Conservation (phyloP, 2,113 vertebrate species). For the Amphilophus citrinellus region DNA sequence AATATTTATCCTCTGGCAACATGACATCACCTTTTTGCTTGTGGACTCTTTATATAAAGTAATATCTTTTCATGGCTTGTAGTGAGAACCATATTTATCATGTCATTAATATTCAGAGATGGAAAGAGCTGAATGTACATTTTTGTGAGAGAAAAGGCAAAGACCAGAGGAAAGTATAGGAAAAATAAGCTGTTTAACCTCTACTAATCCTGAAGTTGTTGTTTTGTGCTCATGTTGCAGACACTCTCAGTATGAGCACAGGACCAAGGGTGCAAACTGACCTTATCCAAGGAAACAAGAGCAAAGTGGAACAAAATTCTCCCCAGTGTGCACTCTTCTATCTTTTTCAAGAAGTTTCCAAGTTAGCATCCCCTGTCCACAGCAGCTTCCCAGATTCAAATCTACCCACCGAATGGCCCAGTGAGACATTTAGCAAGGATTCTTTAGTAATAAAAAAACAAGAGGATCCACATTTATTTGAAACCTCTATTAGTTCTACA, state of each 20-base stretch:
- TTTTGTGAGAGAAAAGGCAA: not conserved
- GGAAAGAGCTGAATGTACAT: not conserved
- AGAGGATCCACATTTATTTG: not conserved
- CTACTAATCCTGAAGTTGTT: not conserved
- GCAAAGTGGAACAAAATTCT: slow-evolving; percentile 43
- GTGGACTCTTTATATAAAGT: not conserved
- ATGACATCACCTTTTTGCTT: not conserved
- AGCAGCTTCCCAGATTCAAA: slow-evolving; percentile 19
- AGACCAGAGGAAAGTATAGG: not conserved
- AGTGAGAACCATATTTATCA: too few species aligned
- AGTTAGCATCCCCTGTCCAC: slow-evolving; percentile 63
- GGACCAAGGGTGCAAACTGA: slow-evolving; percentile 31
- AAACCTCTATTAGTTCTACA: not conserved
- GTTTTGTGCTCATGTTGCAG: slow-evolving; percentile 42
- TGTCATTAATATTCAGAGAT: not conserved
- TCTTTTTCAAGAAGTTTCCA: slow-evolving; percentile 83
- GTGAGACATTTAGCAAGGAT: not conserved
- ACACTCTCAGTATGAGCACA: slow-evolving; percentile 67
- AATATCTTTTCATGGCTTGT: not conserved
- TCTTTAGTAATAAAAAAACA: not conserved
- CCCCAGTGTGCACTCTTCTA: slow-evolving; percentile 74
- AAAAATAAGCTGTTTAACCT: not conserved
- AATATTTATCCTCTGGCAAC: not conserved
- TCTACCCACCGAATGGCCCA: slow-evolving; percentile 3
- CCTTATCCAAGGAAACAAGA: slow-evolving; percentile 45